phyloP scores from a whole-genome alignment of 2,888 invertebrate genomes.

The Nomada hirtipes region DNA sequence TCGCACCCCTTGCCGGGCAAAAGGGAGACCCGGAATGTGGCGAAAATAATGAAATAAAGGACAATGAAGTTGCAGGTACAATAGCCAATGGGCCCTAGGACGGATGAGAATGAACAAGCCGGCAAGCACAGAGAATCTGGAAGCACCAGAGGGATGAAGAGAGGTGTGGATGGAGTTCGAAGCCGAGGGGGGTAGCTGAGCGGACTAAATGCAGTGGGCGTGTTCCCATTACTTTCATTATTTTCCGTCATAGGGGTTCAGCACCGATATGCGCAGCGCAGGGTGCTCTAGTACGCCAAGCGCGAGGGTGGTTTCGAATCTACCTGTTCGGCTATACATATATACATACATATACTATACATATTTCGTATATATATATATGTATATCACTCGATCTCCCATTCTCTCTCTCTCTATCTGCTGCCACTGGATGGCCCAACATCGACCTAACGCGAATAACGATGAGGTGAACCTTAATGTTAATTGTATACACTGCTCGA shows the following conservation, averaged over 20 bases:
- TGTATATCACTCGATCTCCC: too few relatives aligned
- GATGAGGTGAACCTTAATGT: constrained; percentile 30
- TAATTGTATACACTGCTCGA: constrained; percentile 26
- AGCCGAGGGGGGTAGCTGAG: constrained; percentile 56
- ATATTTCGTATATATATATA: background rate
- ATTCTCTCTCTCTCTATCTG: background rate
- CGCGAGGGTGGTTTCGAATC: constrained; percentile 28
- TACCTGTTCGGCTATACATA: constrained; percentile 24
- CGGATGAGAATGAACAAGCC: constrained; percentile 67
- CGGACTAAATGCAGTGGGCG: constrained; percentile 83
- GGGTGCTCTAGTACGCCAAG: constrained; percentile 19
- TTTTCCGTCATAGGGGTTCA: constrained; percentile 80
- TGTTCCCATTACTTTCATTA: constrained; percentile 84
- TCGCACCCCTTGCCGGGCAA: constrained; percentile 52
- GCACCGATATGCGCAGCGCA: constrained; percentile 64
- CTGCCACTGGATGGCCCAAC: background rate
- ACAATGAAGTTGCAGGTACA: constrained; percentile 82
- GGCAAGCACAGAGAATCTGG: constrained; percentile 51
- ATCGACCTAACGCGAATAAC: constrained; percentile 17
- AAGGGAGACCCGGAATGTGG: constrained; percentile 73
- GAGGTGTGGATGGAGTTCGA: constrained; percentile 54
- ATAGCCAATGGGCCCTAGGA: constrained; percentile 76
- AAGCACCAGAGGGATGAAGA: constrained; percentile 25
- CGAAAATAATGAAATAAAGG: constrained; percentile 81
- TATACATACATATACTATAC: too few relatives aligned